Base-by-base conservation (phyloP, 2,888 invertebrate species). In the Stictocephala bisonia region DNA sequence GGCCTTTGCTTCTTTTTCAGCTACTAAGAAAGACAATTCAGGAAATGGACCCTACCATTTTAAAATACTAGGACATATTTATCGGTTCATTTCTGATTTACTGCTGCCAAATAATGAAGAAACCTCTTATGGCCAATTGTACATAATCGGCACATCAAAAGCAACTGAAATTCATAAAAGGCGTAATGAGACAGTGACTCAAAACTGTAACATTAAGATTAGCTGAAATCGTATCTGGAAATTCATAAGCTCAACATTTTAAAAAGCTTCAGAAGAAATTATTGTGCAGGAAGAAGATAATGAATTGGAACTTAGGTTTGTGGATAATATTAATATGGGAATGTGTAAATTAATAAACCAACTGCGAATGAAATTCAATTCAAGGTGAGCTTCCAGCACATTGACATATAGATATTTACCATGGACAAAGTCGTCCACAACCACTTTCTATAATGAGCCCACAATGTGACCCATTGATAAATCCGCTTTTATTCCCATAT, bases 11-110 rank as follows among this genome's bases (percentile, higher is more conserved):
- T 41, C 44, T 6, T 26, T 71, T 48, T 71, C 71, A 3, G 71
- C 71, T 24, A 60, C 60, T 4, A 1, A 44, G 18, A 70, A 70
- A 53, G 56, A 70, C 20, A 24, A 56, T 35, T 56, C 70, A 40
- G 70, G 56, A 20, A 31, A 40, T 26, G 70, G 58, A 56, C 56
- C 56, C 13, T 70, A 53, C 40, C 56, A 56, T 40, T 70, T 53
- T 56, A 70, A 70, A 41, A 27, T 70, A 22, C 58, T 31, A 24
- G 70, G 56, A 13, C 70, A 58, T 56, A 56, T 56, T 70, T 13
- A 66, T 15, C 44, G 44, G 4, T 66, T 44, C 26, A 66, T 41
- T 26, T 44, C 66, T 15, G 44, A 66, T 27, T 24, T 66, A 24
- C 44, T 66, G 44, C 51, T 20, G 13, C 15, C 2, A 44, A 15